These are phyloP conservation scores for Machaerirhynchus nigripectus DNA, from an alignment of 2,113 vertebrate genomes.

Conservation along the genomic window DNA sequence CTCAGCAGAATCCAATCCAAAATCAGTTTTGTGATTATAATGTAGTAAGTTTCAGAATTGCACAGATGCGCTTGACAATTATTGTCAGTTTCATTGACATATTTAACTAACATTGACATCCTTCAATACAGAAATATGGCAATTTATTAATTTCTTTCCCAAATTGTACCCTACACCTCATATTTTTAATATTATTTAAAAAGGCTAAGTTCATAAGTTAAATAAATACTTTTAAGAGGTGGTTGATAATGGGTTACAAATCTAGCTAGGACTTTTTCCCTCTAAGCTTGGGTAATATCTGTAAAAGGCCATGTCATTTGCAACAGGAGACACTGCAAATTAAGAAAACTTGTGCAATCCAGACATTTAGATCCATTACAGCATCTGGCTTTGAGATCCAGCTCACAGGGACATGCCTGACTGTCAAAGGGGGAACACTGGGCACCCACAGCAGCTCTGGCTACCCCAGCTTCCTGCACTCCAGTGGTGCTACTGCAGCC, in stretches of 20 bases:
- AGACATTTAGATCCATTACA: not conserved
- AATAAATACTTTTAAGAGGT: not conserved
- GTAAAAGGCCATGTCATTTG: not conserved
- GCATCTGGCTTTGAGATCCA: not conserved
- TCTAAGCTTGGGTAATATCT: not conserved
- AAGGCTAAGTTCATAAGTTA: not conserved
- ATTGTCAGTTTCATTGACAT: not conserved
- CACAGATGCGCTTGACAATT: not conserved
- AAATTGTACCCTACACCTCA: not conserved
- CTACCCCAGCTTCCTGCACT: not conserved
- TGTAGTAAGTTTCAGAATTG: not conserved
- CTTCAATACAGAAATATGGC: not conserved
- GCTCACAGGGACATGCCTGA: not conserved
- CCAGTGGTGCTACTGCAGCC: not conserved
- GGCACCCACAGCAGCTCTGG: not conserved
- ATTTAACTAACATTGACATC: not conserved
- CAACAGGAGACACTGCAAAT: not conserved
- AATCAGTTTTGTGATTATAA: not conserved
- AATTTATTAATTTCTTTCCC: not conserved
- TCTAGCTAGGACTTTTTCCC: not conserved
- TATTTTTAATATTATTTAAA: not conserved
- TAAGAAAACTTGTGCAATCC: not conserved
- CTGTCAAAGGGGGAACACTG: accelerated
- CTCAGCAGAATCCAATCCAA: not conserved
- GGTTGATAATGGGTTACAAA: not conserved